Percentiles rank a stretch among this genome's conserved stretches.
These are phyloP conservation scores for Meriones unguiculatus DNA, from an alignment of 2,113 vertebrate species.

Conservation along the genomic window DNA sequence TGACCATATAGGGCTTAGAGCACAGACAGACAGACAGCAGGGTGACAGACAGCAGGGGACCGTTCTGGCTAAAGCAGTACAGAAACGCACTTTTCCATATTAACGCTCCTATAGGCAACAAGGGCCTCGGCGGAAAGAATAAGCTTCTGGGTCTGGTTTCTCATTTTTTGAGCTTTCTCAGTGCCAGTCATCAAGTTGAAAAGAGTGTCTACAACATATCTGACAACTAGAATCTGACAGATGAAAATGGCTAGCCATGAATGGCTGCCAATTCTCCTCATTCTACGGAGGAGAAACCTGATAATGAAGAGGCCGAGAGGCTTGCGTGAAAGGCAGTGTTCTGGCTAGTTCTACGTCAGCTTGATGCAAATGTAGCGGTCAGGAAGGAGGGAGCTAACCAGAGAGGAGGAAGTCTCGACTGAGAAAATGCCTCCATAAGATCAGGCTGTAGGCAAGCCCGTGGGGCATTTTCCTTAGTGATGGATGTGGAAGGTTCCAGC, in stretches of 20 bases:
- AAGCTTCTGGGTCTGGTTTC: slow-evolving; percentile 37
- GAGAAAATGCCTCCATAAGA: not conserved
- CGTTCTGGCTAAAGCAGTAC: not conserved
- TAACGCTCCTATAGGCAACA: not conserved
- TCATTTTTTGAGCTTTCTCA: slow-evolving; percentile 12
- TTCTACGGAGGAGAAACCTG: slow-evolving; percentile 2
- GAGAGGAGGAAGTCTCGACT: not conserved
- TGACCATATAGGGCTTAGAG: not conserved
- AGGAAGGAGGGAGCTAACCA: no score
- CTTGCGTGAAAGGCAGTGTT: not conserved
- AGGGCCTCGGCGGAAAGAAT: slow-evolving; percentile 43
- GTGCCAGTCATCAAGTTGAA: slow-evolving; percentile 15
- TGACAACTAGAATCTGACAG: slow-evolving; percentile 29
- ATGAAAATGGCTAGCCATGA: not conserved
- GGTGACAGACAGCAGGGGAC: not conserved
- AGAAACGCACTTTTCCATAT: slow-evolving; percentile 3
- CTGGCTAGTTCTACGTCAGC: not conserved
- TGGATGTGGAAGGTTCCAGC: not conserved
- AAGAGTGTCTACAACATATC: not conserved
- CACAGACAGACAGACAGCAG: no score
- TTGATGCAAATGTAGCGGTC: not conserved
- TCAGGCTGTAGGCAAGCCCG: not conserved
- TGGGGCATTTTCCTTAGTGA: not conserved
- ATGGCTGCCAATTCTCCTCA: not conserved
- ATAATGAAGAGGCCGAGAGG: not conserved